Evolutionary conservation across 2,797 vertebrate genomes (phyloP).

Genomic region (Danio aesculapii): DNA sequence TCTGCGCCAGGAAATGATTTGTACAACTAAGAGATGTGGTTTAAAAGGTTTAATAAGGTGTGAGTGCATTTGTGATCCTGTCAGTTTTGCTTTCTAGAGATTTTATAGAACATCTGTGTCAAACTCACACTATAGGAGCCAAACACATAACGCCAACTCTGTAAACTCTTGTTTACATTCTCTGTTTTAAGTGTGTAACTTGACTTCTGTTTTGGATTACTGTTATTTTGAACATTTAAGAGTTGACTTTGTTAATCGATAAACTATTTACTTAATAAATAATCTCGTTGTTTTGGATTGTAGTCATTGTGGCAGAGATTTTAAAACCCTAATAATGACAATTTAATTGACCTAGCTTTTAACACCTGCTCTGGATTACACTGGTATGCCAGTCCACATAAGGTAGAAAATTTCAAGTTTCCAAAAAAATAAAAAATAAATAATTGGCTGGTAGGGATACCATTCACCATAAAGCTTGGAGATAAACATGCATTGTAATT

Average conservation of each 20-base stretch:
- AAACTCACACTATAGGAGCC: neutral
- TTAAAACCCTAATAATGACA: too few species aligned
- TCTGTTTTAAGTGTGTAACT: neutral
- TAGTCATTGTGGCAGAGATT: too few species aligned
- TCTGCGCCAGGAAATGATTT: neutral
- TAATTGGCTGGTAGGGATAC: too few species aligned
- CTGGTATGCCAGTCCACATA: too few species aligned
- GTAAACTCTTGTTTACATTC: neutral
- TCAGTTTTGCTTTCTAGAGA: neutral
- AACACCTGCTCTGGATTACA: too few species aligned
- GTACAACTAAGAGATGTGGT: neutral
- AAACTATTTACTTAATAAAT: neutral
- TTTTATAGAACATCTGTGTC: neutral
- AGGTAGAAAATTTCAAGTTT: too few species aligned
- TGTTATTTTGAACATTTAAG: neutral
- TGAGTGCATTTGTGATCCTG: neutral
- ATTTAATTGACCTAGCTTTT: too few species aligned
- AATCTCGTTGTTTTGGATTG: too few species aligned
- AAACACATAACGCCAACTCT: neutral
- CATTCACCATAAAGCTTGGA: too few species aligned
- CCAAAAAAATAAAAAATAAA: too few species aligned
- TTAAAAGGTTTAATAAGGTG: neutral
- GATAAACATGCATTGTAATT: too few species aligned
- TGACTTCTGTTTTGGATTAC: constrained; percentile 5
- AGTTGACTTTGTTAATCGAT: neutral